These are phyloP conservation scores for Brachionus sp. DNA, from an alignment of 1,140 invertebrate genomes.

Conservation along the genomic window DNA sequence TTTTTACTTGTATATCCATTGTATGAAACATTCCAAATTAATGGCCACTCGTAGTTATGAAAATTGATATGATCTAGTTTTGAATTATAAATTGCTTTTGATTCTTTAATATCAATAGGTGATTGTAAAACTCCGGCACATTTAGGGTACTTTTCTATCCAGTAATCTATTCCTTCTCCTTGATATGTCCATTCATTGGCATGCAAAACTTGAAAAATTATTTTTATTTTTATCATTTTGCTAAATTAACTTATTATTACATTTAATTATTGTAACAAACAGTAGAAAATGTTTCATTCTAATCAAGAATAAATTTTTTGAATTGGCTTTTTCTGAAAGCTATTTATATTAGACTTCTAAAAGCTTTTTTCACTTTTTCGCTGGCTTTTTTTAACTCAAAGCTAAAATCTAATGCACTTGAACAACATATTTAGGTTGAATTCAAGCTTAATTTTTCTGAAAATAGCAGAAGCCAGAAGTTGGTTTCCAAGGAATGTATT, in stretches of 20 bases:
- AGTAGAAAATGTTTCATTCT: no score
- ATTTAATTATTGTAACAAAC: background rate
- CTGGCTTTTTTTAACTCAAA: no score
- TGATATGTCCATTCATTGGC: constrained; percentile 31
- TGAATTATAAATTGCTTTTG: constrained; percentile 47
- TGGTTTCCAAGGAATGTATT: no score
- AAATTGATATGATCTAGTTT: constrained; percentile 48
- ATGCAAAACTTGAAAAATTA: background rate
- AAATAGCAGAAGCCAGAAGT: no score
- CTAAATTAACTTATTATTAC: background rate
- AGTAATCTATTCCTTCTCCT: constrained; percentile 49
- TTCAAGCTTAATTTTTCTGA: no score
- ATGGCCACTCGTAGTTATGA: constrained; percentile 46
- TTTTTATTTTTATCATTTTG: background rate
- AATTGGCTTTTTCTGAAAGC: no score
- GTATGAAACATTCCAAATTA: constrained; percentile 47
- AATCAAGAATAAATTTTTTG: no score
- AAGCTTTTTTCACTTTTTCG: no score
- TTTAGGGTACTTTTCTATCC: constrained; percentile 49
- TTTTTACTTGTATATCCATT: constrained; percentile 47
- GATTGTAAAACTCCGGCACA: constrained; percentile 28
- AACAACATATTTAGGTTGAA: no score
- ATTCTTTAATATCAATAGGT: constrained; percentile 44
- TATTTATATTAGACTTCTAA: no score
- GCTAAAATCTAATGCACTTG: no score